Base-by-base conservation (phyloP, 2,888 invertebrate genomes). In the Drosophila niveifrons region DNA sequence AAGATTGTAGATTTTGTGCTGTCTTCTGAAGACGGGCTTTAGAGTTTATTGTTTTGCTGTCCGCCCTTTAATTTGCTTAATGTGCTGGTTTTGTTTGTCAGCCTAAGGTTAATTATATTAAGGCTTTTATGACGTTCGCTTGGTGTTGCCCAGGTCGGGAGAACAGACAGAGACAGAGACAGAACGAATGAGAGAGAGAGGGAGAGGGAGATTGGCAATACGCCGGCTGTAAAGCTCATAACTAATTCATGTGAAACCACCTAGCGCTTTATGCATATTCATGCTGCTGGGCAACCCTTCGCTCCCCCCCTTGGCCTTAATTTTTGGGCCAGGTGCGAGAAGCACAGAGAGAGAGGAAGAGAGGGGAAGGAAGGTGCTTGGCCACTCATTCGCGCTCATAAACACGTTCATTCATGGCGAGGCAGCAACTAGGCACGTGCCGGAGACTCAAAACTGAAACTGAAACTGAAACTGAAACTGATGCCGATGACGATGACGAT, bases 191-290 rank as follows among this genome's bases (percentile, higher is more conserved):
- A 23, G 4, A 4, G 18, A 18, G 18, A 4, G 23, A 23, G 23
- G 4, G 6, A 23, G 23, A 23, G 23, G 39, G 44, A 73, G 29
- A 52, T 62, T 53, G 74, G 63, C 72, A 67, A 66, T 75, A 65
- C 63, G 66, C 57, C 66, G 75, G 51, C 66, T 72, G 66, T 72
- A 57, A 58, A 59, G 65, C 85, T 73, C 70, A 78, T 78, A 74
- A 80, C 66, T 78, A 82, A 85, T 82, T 82, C 78, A 82, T 74
- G 71, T 39, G 52, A 70, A 74, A 66, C 76, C 79, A 75, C 72
- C 77, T 84, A 66, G 63, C 69, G 61, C 71, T 72, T 72, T 75
- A 80, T 82, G 85, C 82, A 84, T 75, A 80, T 84, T 80, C 68
- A 82, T 70, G 66, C 13, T 13, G 43, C 17, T 13, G 7, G 66